phyloP scores from a whole-genome alignment of 2,797 vertebrate species.

The Ctenopoma kingsleyae region DNA sequence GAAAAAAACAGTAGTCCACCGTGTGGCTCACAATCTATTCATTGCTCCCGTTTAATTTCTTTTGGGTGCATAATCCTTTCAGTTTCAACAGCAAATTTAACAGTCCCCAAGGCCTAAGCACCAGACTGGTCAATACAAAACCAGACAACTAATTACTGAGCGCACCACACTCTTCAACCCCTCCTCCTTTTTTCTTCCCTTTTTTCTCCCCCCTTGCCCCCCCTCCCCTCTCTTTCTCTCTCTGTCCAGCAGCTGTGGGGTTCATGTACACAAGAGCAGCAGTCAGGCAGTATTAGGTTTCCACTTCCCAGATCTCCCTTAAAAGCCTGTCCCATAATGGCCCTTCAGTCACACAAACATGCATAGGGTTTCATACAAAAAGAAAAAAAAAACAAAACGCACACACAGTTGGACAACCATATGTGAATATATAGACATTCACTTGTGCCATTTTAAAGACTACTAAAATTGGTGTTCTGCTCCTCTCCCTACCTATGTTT shows the following conservation, averaged over 20 bases:
- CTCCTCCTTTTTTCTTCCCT: slow-evolving; percentile 41
- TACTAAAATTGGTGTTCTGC: slow-evolving; percentile 35
- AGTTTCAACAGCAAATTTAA: slow-evolving; percentile 88
- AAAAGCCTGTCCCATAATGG: slow-evolving; percentile 87
- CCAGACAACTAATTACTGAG: slow-evolving; percentile 90
- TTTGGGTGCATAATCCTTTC: slow-evolving; percentile 87
- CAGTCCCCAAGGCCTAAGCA: slow-evolving; percentile 85
- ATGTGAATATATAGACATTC: slow-evolving; percentile 47
- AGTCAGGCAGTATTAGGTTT: slow-evolving; percentile 85
- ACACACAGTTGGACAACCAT: slow-evolving; percentile 60
- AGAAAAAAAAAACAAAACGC: slow-evolving; percentile 46
- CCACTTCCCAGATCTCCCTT: slow-evolving; percentile 84
- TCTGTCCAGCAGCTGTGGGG: slow-evolving; percentile 79
- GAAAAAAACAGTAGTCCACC: slow-evolving; percentile 58
- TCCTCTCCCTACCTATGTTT: slow-evolving; percentile 1
- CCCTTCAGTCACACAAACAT: slow-evolving; percentile 85
- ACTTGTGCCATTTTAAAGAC: slow-evolving; percentile 43
- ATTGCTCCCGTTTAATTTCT: slow-evolving; percentile 88
- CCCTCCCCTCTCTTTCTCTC: slow-evolving; percentile 21
- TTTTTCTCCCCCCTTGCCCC: slow-evolving; percentile 28
- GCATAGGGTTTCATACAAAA: slow-evolving; percentile 72
- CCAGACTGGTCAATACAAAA: slow-evolving; percentile 90
- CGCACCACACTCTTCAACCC: slow-evolving; percentile 64
- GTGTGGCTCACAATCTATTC: slow-evolving; percentile 84
- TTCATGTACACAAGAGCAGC: slow-evolving; percentile 83